These are phyloP conservation scores for Smutsia gigantea DNA, from an alignment of 2,797 vertebrate species.

Conservation along the genomic window DNA sequence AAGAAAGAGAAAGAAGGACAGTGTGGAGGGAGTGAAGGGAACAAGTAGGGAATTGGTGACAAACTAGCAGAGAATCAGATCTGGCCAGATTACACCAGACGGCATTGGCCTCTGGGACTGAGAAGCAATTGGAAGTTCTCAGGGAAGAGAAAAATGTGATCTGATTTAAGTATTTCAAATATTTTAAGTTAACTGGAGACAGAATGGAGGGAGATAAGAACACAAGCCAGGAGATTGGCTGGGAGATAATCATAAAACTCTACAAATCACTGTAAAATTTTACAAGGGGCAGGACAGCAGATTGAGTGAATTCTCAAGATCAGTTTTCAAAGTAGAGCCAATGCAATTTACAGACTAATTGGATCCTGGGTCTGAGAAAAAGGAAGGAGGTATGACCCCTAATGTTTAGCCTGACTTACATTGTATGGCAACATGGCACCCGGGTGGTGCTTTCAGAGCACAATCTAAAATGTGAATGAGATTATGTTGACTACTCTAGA, in stretches of 20 bases:
- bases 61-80: not conserved
- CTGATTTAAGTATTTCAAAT: not conserved
- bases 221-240: not conserved
- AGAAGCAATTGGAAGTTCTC: not conserved
- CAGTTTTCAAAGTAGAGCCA: not conserved
- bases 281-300: not conserved
- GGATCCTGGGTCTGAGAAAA: not conserved
- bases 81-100: too few species aligned
- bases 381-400: not conserved
- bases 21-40: not conserved
- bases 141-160: not conserved
- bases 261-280: not conserved
- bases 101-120: not conserved
- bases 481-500: not conserved
- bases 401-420: not conserved
- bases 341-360: too few species aligned
- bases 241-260: not conserved
- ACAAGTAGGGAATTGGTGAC: not conserved
- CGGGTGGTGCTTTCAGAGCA: not conserved
- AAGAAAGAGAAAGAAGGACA: not conserved
- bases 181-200: not conserved
- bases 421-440: not conserved
- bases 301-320: not conserved
- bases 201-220: not conserved
- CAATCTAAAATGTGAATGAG: not conserved